Percentiles rank a stretch among this genome's conserved stretches.
Evolutionary conservation across 2,797 vertebrate species (phyloP).

Genomic region (Acanthurus lineatus): DNA sequence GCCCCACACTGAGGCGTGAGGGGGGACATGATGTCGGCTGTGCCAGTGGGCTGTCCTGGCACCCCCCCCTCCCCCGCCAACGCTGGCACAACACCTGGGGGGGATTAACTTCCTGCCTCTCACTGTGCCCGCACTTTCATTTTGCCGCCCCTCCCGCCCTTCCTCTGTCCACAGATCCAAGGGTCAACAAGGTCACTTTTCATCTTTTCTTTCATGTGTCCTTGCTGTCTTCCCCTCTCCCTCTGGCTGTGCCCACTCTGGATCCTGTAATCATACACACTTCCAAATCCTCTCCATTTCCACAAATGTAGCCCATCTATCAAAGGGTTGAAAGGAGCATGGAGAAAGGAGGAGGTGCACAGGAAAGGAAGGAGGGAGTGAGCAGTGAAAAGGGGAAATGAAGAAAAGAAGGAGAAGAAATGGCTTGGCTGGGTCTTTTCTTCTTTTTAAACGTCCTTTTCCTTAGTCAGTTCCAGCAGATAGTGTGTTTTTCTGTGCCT

Average conservation of each 20-base stretch:
- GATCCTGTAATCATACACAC: constrained; percentile 81
- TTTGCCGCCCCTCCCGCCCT: constrained; percentile 42
- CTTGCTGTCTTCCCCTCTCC: constrained; percentile 57
- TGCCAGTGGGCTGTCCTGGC: constrained; percentile 74
- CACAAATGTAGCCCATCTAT: constrained; percentile 79
- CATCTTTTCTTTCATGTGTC: constrained; percentile 86
- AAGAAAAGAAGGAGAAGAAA: constrained; percentile 62
- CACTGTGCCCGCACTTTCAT: constrained; percentile 77
- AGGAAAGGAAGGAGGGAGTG: constrained; percentile 57
- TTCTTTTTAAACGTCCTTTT: constrained; percentile 51
- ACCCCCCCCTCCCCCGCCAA: constrained; percentile 67
- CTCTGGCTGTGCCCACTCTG: constrained; percentile 59
- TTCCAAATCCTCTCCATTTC: constrained; percentile 77
- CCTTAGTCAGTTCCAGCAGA: constrained; percentile 49
- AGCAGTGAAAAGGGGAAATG: constrained; percentile 50
- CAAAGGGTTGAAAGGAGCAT: constrained; percentile 72
- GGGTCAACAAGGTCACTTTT: constrained; percentile 83
- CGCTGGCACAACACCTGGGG: constrained; percentile 87
- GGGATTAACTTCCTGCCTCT: constrained; percentile 85
- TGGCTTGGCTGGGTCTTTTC: constrained; percentile 55
- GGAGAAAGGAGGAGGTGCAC: constrained; percentile 56
- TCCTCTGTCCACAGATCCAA: constrained; percentile 66
- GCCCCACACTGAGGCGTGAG: constrained; percentile 58
- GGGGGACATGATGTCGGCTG: constrained; percentile 58
- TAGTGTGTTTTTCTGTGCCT: constrained; percentile 52